Percentiles rank a stretch among this genome's conserved stretches.
These are phyloP conservation scores for Cyanoramphus novaezelandiae DNA, from an alignment of 2,113 vertebrate species.

Conservation along the genomic window DNA sequence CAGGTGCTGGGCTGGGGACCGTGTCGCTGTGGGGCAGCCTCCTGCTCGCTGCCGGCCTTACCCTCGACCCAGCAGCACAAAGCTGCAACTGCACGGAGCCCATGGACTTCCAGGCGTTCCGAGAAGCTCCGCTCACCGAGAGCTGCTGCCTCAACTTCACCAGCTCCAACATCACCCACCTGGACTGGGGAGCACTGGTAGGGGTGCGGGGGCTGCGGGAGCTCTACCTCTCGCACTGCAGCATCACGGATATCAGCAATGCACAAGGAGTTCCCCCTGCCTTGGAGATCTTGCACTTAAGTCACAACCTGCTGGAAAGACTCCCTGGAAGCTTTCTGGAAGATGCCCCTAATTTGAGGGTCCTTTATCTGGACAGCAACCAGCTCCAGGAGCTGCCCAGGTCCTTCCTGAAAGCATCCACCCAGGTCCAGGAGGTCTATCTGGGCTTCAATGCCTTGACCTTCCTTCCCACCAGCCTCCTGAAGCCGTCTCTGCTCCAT, in stretches of 20 bases:
- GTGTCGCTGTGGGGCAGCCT: constrained; percentile 37
- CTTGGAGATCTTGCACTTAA: constrained; percentile 77
- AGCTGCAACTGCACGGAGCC: constrained; percentile 77
- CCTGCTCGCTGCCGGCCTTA: constrained; percentile 14
- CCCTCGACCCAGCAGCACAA: neutral
- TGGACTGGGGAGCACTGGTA: constrained; percentile 78
- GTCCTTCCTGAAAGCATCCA: constrained; percentile 77
- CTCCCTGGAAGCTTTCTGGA: constrained; percentile 80
- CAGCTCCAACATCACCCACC: constrained; percentile 72
- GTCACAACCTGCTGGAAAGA: constrained; percentile 74
- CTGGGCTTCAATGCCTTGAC: constrained; percentile 78
- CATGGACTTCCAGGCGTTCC: constrained; percentile 69
- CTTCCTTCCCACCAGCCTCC: constrained; percentile 69
- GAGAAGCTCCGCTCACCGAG: constrained; percentile 20
- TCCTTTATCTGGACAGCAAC: constrained; percentile 82
- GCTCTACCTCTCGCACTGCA: constrained; percentile 82
- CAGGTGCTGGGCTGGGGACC: constrained; percentile 26
- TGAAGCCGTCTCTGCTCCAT: constrained; percentile 68
- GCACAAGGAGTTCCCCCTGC: neutral
- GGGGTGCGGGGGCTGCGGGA: constrained; percentile 63
- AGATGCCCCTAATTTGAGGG: constrained; percentile 68
- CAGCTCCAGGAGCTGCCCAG: constrained; percentile 76
- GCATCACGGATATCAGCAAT: constrained; percentile 67
- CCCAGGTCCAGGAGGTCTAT: constrained; percentile 72
- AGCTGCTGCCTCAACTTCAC: constrained; percentile 86